Evolutionary conservation across 2,113 vertebrate genomes (phyloP), one percentile per base, ranked within the genome.

Genomic region (human): DNA sequence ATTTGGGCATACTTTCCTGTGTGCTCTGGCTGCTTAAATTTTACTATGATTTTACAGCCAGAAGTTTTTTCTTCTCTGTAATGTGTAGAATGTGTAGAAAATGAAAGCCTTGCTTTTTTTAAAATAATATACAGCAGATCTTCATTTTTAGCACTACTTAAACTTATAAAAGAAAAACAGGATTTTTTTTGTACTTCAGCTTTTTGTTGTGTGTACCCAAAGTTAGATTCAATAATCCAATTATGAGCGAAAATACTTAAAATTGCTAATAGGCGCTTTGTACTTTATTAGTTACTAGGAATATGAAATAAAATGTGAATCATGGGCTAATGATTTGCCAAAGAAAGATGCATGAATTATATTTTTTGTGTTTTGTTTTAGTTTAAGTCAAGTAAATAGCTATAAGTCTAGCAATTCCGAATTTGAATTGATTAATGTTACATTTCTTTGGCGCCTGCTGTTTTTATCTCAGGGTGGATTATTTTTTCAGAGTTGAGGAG

Each of bases 101-200:
- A 83, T 85, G 5, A 13, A 92, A 18, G 6, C 22, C 32, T 96
- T 92, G 13, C 12, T 8, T 90, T 94, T 95, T 92, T 93, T 0
- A 87, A 48, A 52, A 11, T 55, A 81, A n/a, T 80, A 30, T 55
- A 14, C 14, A 80, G 45, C n/a, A 80, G 45, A 87, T 66, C 6
- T 91, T 96, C 52, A 73, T 87, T 96, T 97, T 96, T 95, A 92
- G 61, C 2, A 35, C 0, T 43, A 40, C 38, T 68, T 90, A 48
- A 8, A 57, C 20, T 52, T 72, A 57, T 84, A 45, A 75, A 79
- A 86, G 25, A 50, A 70, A 40, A 89, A 89, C 1, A 22, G 2
- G 9, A 27, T 78, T 18, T 40, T 91, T 81, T 50, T 59, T 38
- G 1, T 73, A 16, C 10, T 83, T 96, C 23, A 87, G 6, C 18